Percentiles rank a stretch among this genome's conserved stretches.
Evolutionary conservation across 1,140 invertebrate species (phyloP).

Genomic region (Teleogryllus occipitalis): DNA sequence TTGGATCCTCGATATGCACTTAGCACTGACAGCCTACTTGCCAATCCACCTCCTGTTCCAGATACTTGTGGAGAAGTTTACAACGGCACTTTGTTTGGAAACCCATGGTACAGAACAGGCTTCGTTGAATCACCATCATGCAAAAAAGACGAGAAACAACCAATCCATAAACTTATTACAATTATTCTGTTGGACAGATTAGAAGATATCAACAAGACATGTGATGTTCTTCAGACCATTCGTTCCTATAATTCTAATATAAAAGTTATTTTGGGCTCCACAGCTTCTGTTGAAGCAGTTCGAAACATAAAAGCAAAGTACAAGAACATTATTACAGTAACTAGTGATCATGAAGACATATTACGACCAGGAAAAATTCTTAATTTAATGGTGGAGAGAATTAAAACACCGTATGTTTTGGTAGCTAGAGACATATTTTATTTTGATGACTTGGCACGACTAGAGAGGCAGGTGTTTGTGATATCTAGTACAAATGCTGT

Average conservation of each 20-base stretch:
- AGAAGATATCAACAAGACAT: background rate
- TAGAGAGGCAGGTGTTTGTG: slow-evolving; percentile 31
- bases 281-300: background rate
- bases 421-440: slow-evolving; percentile 27
- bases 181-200: slow-evolving; percentile 8
- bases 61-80: slow-evolving; percentile 18
- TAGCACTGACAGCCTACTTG: background rate
- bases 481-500: slow-evolving; percentile 25
- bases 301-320: background rate
- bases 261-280: background rate
- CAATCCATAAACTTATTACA: slow-evolving; percentile 18
- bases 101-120: slow-evolving; percentile 18
- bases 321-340: too few species aligned
- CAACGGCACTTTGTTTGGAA: slow-evolving; percentile 9
- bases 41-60: background rate
- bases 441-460: slow-evolving; percentile 27
- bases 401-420: slow-evolving; percentile 31
- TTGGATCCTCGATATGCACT: slow-evolving; percentile 12
- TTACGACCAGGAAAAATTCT: slow-evolving; percentile 21
- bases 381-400: slow-evolving; percentile 26
- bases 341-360: background rate
- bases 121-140: slow-evolving; percentile 13
- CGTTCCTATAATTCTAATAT: slow-evolving; percentile 14
- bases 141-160: background rate
- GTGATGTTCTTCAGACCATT: slow-evolving; percentile 8